Base-by-base conservation (phyloP, 2,888 invertebrate species). In the Chirona hameri region DNA sequence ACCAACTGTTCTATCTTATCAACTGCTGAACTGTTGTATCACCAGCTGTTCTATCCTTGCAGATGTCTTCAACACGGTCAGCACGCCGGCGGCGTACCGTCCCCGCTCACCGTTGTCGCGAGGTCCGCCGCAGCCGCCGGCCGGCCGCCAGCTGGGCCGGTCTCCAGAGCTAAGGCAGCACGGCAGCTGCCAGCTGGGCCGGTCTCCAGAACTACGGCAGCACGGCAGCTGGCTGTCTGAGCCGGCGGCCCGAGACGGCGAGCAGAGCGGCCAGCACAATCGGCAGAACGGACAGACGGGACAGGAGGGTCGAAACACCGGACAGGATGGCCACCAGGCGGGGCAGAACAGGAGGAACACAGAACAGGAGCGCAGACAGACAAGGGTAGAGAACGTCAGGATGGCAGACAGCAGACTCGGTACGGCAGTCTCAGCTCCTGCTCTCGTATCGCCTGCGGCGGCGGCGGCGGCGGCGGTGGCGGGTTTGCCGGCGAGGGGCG, bases 211-310 rank as follows among this genome's bases (percentile, higher is more conserved):
- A 18, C 5, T 5, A 7, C 72, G 72, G 4, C 72, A 15, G 31
- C 31, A 31, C 21, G 72, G 14, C 72, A 72, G 72, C 72, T 76
- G 76, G 76, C 76, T 76, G 76, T 76, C 76, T 4, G 76, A 76
- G 18, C 76, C 39, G 39, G 27, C 76, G 46, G 69, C 69, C 39
- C 15, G 39, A 3, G 46, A 27, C 12, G 7, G 27, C 14, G 27
- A 27, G 15, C 69, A 18, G 72, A 14, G 12, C 12, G 21, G 72
- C 1, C 65, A 27, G 72, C 15, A 27, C 72, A 10, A 31, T 5
- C 31, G 29, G 72, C 72, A 7, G 72, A 15, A 9, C 29, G 24
- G 27, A 7, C 39, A 39, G 39, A 39, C 39, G 0, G 69, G 72
- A 27, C 18, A 15, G 31, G 31, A 7, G 15, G 9, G 18, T 9